Conservation (phyloP, 53 echinoderm and acorn worm species). For the Holothuria leucospilota region DNA sequence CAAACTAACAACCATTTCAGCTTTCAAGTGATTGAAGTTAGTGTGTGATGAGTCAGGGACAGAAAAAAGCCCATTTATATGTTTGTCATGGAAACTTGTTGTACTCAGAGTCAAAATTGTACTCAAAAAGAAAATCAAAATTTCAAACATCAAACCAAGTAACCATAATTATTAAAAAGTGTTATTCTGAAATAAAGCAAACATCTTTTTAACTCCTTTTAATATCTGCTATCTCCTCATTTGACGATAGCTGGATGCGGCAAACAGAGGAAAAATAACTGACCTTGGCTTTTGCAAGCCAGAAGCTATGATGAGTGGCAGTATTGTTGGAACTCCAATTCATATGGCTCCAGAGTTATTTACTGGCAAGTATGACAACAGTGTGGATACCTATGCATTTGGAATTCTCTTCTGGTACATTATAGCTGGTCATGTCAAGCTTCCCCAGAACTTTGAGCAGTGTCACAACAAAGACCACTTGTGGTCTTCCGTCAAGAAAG, state of each 20-base stretch:
- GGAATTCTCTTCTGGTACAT: constrained; percentile 99
- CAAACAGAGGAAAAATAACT: constrained; percentile 94
- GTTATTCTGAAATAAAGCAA: too few relatives aligned
- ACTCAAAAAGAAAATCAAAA: too few relatives aligned
- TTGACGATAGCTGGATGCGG: constrained; percentile 78
- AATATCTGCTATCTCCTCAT: not conserved
- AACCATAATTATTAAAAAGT: too few relatives aligned
- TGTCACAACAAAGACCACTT: constrained; percentile 98
- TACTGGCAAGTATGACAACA: constrained; percentile 96
- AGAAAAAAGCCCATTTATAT: too few relatives aligned
- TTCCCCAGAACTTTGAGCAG: constrained; percentile 92
- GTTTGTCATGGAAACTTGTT: too few relatives aligned
- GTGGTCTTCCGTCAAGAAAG: constrained; percentile 96
- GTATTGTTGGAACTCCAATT: constrained; percentile 98
- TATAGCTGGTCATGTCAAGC: constrained; percentile 89
- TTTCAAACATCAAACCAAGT: too few relatives aligned
- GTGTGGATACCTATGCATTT: constrained; percentile 97
- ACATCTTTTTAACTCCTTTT: too few relatives aligned
- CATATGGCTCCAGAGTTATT: constrained; percentile 99
- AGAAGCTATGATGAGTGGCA: constrained; percentile 99
- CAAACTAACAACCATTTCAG: too few relatives aligned
- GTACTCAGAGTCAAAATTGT: too few relatives aligned
- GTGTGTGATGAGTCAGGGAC: too few relatives aligned
- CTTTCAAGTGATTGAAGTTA: too few relatives aligned
- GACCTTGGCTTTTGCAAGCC: constrained; percentile 99